Base-by-base conservation (phyloP, 64 coral and sea anemone species). In the Stylophora pistillata region DNA sequence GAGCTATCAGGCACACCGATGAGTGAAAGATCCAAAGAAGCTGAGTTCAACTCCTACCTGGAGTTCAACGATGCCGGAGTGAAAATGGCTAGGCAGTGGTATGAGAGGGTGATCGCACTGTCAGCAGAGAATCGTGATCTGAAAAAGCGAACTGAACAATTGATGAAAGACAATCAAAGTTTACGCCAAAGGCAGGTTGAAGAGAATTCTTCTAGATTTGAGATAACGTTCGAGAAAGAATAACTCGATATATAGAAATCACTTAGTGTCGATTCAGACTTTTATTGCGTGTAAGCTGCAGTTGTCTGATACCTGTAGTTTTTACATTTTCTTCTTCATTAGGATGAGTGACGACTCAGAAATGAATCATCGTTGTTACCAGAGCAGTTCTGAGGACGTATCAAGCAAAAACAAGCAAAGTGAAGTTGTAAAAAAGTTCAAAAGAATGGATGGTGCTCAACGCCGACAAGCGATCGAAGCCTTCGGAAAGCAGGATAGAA, bases 341-440 rank as follows among this genome's bases (percentile, higher is more conserved):
- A 89, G 87, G 23, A 69, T 89, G 18, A 62, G 29, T 30, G 20
- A 89, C 59, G 25, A 69, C 68, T 89, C 74, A 41, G 87, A 89
- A 25, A 89, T 89, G 74, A 66, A 55, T 54, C 87, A 89, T 68
- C 74, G 87, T 41, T 28, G 74, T 55, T 37, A 89, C 28, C 87
- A 89, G 28, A 89, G 87, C 87, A 78, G 25, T 74, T 63, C 77
- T 53, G 87, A 89, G 78, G 87, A 89, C 55, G 58, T 63, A 28
- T 29, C 58, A 9, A 89, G 87, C 28, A 78, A 34, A 64, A 89
- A 89, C 87, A 89, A 89, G 57, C 74, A 53, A 27, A 78, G 74
- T 66, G 74, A 89, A 55, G 87, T 89, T 14, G 61, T 78, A 25
- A 58, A 37, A 0, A 68, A 78, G 63, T 89, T 55, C 57, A 52